Percentiles rank a stretch among this genome's conserved stretches.
phyloP scores from a whole-genome alignment of 2,113 vertebrate species.

The Oreochromis tanganicae region DNA sequence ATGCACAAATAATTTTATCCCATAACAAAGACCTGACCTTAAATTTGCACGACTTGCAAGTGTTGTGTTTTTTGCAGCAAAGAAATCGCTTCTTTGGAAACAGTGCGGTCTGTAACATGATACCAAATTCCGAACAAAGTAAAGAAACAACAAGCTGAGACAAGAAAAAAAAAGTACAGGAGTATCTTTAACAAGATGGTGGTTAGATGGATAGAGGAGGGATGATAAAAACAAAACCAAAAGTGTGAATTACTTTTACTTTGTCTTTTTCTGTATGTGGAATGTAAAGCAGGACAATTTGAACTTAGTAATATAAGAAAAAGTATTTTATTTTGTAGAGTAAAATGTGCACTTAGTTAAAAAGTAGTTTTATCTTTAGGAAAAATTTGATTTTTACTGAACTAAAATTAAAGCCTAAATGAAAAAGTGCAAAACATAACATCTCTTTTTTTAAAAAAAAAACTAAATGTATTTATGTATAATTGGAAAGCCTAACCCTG shows the following conservation, averaged over 20 bases:
- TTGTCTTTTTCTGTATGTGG: not conserved
- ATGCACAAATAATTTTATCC: not conserved
- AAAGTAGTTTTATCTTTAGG: not conserved
- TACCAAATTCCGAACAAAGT: not conserved
- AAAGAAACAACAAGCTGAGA: not conserved
- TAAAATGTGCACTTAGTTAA: not conserved
- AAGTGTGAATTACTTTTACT: not conserved
- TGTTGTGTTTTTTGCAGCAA: not conserved
- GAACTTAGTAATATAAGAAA: not conserved
- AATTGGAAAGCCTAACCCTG: not conserved
- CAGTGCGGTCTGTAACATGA: not conserved
- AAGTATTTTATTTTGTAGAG: not conserved
- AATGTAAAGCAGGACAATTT: not conserved
- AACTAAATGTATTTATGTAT: not conserved
- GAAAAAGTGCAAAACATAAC: not conserved
- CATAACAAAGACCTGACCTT: not conserved
- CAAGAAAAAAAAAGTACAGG: not conserved
- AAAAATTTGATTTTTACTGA: not conserved
- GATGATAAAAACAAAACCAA: not conserved
- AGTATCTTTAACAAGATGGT: not conserved
- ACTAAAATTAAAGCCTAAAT: not conserved
- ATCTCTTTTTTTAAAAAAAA: no score
- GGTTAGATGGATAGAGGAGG: not conserved
- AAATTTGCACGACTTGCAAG: conserved; percentile 2
- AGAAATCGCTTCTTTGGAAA: not conserved